These are phyloP conservation scores for Tupaia tana DNA, from an alignment of 2,113 vertebrate species.

Conservation along the genomic window DNA sequence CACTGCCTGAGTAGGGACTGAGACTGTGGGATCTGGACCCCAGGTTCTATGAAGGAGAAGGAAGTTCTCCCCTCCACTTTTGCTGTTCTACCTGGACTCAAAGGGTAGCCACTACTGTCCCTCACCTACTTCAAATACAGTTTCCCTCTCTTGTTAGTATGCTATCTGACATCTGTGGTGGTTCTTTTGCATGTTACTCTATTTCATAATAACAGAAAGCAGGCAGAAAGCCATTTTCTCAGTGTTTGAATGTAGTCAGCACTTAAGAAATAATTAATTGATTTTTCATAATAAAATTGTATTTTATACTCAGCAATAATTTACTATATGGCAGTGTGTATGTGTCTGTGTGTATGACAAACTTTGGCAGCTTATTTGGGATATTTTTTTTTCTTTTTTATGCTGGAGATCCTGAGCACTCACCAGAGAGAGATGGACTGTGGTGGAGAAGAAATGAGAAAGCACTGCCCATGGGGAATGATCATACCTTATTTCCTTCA, in stretches of 20 bases:
- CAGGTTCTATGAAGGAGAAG: neutral
- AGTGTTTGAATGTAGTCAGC: neutral
- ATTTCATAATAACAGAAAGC: neutral
- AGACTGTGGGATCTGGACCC: neutral
- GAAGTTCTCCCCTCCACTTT: neutral
- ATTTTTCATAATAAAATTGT: neutral
- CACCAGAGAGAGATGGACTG: no score
- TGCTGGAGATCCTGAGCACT: no score
- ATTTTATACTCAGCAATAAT: neutral
- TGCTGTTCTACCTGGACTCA: neutral
- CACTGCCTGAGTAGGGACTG: neutral
- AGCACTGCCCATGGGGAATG: no score
- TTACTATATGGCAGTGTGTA: neutral
- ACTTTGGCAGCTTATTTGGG: neutral
- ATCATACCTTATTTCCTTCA: no score
- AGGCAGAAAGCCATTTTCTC: neutral
- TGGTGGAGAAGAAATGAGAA: no score
- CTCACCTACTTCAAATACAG: neutral
- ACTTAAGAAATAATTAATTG: neutral
- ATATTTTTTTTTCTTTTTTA: neutral
- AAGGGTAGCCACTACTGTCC: neutral
- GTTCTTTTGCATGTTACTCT: neutral
- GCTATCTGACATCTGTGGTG: neutral
- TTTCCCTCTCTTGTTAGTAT: neutral
- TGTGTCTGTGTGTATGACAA: neutral